These are phyloP conservation scores for Sebastes dallii DNA, from an alignment of 2,797 vertebrate species.

Conservation along the genomic window DNA sequence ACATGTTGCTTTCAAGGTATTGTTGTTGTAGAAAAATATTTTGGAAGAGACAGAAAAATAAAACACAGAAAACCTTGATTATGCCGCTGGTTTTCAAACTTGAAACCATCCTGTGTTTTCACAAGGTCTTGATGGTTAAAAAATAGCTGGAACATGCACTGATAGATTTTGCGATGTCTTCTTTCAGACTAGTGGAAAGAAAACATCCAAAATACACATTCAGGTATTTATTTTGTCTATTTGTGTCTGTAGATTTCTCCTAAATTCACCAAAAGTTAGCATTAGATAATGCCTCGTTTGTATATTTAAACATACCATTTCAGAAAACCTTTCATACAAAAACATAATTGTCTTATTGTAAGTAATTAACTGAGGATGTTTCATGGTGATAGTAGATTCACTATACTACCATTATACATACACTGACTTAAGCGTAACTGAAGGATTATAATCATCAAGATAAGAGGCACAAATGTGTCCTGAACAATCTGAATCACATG, in stretches of 20 bases:
- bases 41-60: neutral
- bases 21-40: neutral
- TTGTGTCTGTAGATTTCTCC: too few species aligned
- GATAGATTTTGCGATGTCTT: too few species aligned
- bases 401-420: neutral
- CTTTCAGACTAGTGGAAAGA: too few species aligned
- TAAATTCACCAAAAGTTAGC: too few species aligned
- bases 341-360: too few species aligned
- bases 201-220: too few species aligned
- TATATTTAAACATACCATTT: too few species aligned
- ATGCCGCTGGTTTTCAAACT: neutral
- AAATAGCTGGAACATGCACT: neutral
- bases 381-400: neutral
- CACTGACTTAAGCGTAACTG: neutral
- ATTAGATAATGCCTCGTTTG: too few species aligned
- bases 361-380: too few species aligned
- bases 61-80: neutral
- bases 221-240: too few species aligned
- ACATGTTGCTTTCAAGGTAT: neutral
- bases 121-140: neutral
- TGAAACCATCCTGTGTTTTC: neutral
- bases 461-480: conserved; percentile 8
- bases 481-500: conserved; percentile 17
- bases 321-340: too few species aligned
- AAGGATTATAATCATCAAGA: neutral